Conservation (phyloP, 2,888 invertebrate genomes). For the Dyspetes luteomarginatus region DNA sequence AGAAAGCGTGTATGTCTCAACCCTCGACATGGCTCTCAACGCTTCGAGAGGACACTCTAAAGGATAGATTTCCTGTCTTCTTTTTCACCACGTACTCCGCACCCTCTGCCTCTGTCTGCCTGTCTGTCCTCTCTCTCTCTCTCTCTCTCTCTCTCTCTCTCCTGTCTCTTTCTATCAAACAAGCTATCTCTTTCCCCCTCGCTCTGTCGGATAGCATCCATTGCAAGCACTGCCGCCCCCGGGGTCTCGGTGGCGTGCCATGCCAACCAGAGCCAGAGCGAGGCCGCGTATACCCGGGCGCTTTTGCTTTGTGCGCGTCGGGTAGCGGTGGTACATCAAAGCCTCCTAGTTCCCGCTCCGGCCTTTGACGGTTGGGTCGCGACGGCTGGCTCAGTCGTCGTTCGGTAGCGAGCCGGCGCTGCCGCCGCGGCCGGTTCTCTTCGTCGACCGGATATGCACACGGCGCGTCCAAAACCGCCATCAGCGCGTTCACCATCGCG, state of each 20-base stretch:
- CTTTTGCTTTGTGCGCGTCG: conserved; percentile 82
- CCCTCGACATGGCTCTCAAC: conserved; percentile 41
- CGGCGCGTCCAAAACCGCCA: conserved; percentile 32
- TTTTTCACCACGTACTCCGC: conserved; percentile 47
- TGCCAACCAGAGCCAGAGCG: conserved; percentile 77
- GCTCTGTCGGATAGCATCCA: conserved; percentile 62
- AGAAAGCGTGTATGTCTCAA: conserved; percentile 10
- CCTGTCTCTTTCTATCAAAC: conserved; percentile 60
- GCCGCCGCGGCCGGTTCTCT: conserved; percentile 85
- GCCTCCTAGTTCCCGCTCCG: conserved; percentile 82
- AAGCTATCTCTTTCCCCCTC: conserved; percentile 68
- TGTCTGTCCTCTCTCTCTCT: conserved; percentile 59
- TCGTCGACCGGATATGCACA: conserved; percentile 84
- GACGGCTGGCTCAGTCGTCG: conserved; percentile 82
- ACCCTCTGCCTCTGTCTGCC: conserved; percentile 57
- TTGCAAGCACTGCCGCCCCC: conserved; percentile 71
- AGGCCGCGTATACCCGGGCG: conserved; percentile 75
- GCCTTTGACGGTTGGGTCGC: conserved; percentile 82
- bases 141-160: conserved; percentile 52
- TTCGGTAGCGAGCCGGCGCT: conserved; percentile 81
- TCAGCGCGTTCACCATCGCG: conserved; percentile 41
- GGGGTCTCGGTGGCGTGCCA: conserved; percentile 68
- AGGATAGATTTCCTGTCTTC: conserved; percentile 53
- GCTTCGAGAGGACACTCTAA: conserved; percentile 52
- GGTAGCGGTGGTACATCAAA: conserved; percentile 83